Evolutionary conservation across 2,113 vertebrate species (phyloP).

Genomic region (Camelus dromedarius): DNA sequence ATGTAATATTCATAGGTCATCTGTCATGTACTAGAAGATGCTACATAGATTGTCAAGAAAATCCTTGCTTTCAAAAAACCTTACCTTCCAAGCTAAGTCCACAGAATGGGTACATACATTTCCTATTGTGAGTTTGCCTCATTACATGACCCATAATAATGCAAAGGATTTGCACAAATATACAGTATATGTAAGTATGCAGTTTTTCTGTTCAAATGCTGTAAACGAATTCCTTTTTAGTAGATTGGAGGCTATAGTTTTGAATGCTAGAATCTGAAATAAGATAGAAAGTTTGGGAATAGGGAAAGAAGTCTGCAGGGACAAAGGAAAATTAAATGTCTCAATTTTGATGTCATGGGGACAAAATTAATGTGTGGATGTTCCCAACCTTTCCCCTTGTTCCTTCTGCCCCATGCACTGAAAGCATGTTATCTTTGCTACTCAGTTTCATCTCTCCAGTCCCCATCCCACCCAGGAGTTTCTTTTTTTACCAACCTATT

Average conservation of each 20-base stretch:
- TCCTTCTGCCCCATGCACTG: background rate
- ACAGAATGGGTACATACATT: background rate
- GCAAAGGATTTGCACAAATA: background rate
- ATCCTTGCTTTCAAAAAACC: background rate
- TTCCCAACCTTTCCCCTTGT: background rate
- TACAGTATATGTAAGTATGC: background rate
- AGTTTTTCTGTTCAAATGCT: background rate
- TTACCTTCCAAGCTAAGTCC: background rate
- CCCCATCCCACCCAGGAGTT: background rate
- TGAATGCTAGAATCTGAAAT: background rate
- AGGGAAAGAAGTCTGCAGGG: background rate
- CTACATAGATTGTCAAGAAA: background rate
- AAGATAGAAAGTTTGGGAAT: background rate
- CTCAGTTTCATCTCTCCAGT: background rate
- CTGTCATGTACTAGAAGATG: background rate
- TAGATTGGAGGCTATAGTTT: background rate
- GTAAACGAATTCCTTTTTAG: background rate
- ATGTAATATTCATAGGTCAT: background rate
- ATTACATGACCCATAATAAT: background rate
- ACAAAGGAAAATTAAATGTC: background rate
- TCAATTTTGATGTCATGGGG: background rate
- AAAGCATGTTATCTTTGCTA: background rate
- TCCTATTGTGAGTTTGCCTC: background rate
- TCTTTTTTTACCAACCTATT: background rate
- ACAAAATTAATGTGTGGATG: background rate